Conservation (phyloP, 2,113 vertebrate species). For the Sakesphorus luctuosus region DNA sequence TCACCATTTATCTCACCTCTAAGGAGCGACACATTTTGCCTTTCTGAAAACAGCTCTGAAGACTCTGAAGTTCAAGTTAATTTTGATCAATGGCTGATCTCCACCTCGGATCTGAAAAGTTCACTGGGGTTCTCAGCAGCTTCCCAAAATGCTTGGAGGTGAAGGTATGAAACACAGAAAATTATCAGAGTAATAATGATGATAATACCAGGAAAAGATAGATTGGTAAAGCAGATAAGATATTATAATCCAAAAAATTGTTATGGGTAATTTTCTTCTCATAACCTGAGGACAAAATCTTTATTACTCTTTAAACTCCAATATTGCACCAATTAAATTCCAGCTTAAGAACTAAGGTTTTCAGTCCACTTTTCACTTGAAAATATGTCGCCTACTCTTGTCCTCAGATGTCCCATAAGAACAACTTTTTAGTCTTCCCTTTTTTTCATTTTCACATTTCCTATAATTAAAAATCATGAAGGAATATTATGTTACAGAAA, state of each 20-base stretch:
- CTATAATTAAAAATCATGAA: slow-evolving; percentile 60
- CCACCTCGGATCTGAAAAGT: neutral
- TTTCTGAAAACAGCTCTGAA: neutral
- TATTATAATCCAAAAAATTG: slow-evolving; percentile 39
- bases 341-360: slow-evolving; percentile 51
- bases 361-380: slow-evolving; percentile 61
- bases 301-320: slow-evolving; percentile 71
- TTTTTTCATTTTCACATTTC: slow-evolving; percentile 37
- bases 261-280: slow-evolving; percentile 60
- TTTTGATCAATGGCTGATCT: neutral
- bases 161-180: neutral
- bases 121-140: neutral
- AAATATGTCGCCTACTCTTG: slow-evolving; percentile 21
- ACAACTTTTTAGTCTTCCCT: slow-evolving; percentile 38
- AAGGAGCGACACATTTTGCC: neutral
- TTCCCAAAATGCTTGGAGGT: neutral
- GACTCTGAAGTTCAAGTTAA: neutral
- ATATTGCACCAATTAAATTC: slow-evolving; percentile 68
- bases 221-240: neutral
- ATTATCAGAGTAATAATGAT: neutral
- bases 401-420: slow-evolving; percentile 41
- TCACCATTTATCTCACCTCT: slow-evolving; percentile 53
- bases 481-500: slow-evolving; percentile 26
- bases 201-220: slow-evolving; percentile 1
- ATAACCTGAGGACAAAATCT: slow-evolving; percentile 64